Evolutionary conservation across 2,797 vertebrate species (phyloP).

Genomic region (Xyrichtys novacula): DNA sequence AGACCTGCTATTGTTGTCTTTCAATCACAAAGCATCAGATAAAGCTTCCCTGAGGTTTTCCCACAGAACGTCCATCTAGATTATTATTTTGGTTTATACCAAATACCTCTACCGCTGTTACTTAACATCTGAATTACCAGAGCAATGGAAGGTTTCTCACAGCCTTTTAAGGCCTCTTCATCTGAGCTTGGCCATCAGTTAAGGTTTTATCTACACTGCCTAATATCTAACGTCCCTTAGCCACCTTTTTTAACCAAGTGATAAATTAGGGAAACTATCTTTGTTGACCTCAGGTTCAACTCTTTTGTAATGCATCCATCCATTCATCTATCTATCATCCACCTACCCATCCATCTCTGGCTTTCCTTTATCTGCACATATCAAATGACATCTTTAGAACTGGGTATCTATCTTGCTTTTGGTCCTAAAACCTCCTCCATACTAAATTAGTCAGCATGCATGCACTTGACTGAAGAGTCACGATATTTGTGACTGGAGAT

Average conservation of each 20-base stretch:
- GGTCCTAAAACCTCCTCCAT: neutral
- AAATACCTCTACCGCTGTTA: neutral
- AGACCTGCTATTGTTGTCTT: too few species aligned
- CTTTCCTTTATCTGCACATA: conserved; percentile 43
- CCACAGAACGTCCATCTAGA: too few species aligned
- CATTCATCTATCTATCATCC: neutral
- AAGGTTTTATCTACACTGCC: neutral
- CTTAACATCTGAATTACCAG: too few species aligned
- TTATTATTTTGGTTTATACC: too few species aligned
- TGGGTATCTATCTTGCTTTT: neutral
- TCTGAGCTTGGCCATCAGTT: conserved; percentile 29
- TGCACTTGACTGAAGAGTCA: neutral
- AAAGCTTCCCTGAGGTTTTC: too few species aligned
- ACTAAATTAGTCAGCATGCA: neutral
- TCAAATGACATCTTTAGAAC: conserved; percentile 46
- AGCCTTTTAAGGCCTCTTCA: conserved; percentile 1
- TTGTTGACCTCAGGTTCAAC: conserved; percentile 42
- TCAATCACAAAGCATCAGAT: too few species aligned
- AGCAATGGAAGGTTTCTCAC: too few species aligned
- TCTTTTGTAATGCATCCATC: conserved; percentile 38
- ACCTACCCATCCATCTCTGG: conserved; percentile 4
- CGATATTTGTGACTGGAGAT: too few species aligned
- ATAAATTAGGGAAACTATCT: conserved; percentile 36
- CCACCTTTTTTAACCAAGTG: conserved; percentile 28
- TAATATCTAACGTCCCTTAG: neutral